Evolutionary conservation across 2,888 invertebrate species (phyloP).

Genomic region (Meloe dianella): DNA sequence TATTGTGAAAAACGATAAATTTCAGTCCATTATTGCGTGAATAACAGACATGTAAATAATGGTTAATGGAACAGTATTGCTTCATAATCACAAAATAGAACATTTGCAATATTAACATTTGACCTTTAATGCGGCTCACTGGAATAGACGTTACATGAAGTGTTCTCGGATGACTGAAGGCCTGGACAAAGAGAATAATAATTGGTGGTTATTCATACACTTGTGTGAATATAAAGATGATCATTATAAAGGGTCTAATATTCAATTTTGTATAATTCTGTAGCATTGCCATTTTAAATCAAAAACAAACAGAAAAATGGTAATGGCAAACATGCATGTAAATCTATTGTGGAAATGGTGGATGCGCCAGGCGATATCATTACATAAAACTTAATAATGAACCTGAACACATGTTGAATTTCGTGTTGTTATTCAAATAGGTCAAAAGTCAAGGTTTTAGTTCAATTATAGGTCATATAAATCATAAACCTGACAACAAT

Average conservation of each 20-base stretch:
- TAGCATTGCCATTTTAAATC: background rate
- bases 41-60: too few species aligned
- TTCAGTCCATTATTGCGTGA: too few species aligned
- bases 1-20: too few species aligned
- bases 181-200: background rate
- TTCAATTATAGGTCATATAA: background rate
- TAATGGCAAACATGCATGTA: background rate
- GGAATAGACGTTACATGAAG: too few species aligned
- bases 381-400: background rate
- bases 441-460: constrained; percentile 1
- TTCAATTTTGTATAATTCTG: too few species aligned
- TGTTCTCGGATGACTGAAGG: background rate
- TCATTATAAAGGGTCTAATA: too few species aligned
- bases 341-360: background rate
- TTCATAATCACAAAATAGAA: background rate
- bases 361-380: background rate
- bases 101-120: background rate
- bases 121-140: background rate
- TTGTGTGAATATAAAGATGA: too few species aligned
- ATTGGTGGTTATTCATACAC: too few species aligned
- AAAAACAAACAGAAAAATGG: background rate
- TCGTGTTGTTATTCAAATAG: background rate
- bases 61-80: background rate
- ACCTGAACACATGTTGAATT: background rate
- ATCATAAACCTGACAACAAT: background rate